Base-by-base conservation (phyloP, 2,113 vertebrate species). In the Cottus gobio region DNA sequence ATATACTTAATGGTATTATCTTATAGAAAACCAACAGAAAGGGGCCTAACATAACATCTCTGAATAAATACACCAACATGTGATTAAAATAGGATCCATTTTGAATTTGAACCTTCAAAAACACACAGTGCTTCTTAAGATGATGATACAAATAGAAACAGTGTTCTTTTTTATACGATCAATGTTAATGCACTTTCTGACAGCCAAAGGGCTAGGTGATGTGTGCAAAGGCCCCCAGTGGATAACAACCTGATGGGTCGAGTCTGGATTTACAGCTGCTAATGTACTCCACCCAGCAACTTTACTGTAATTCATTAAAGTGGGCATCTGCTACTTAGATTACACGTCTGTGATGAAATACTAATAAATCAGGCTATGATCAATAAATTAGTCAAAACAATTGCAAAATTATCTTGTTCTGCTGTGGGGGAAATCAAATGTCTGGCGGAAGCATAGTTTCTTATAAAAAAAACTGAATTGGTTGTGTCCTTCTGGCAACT, bases 161-260 rank as follows among this genome's bases (percentile, higher is more conserved):
- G 67, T 75, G 42, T 74, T n/a, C 31, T 78, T 76, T 89, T 81
- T 85, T 34, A 56, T 70, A 39, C 81, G 65, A 84, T 86, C 85
- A 79, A 87, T 86, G 66, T 57, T 85, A 82, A 91, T 86, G 83
- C 60, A 81, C 28, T 89, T 86, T 75, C 50, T 85, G 77, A 70
- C 70, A 69, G 73, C 57, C 36, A 75, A 58, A 69, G 71, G 50
- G 75, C 39, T 66, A 13, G 56, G 52, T 66, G 70, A 30, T 82
- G 79, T 46, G 68, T 62, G 22, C 44, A 63, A 30, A 39, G 16
- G 30, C 79, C 82, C 54, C 8, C 15, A 5, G 26, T 57, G 62
- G 60, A 75, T 44, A 60, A 77, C 44, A 56, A 82, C 63, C 74
- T 69, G 39, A 75, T 18, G 79, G 71, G 15, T 57, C 50, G 61